Base-by-base conservation (phyloP, 2,888 invertebrate species). In the Pterobdella sp. region DNA sequence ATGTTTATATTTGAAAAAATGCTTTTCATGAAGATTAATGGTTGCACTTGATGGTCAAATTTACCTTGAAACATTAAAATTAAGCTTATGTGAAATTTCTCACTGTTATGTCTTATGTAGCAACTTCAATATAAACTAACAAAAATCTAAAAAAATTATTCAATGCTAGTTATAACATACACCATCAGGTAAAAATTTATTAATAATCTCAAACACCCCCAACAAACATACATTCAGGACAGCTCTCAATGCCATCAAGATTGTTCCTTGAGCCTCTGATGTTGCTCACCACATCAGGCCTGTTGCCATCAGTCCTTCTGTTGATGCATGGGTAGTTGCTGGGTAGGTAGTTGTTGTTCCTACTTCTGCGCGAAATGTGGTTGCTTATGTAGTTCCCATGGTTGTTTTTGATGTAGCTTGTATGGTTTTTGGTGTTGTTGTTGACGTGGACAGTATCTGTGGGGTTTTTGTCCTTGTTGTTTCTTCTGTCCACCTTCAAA, bases 251-350 rank as follows among this genome's bases (percentile, higher is more conserved):
- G 4, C 60, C 60, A 22, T 56, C 60, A 3, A 26, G 14, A n/a
- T n/a, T n/a, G 10, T 26, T 56, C 3, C 60, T 4, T 3, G 60
- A 56, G n/a, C n/a, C n/a, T n/a, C n/a, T n/a, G 3, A 26, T 18
- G 60, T 56, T 56, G 60, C 60, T 56, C n/a, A 56, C 26, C n/a
- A 56, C 60, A 26, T 56, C 60, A 3, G 60, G 60, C 18, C 18
- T 26, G 4, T 56, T n/a, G n/a, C n/a, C n/a, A n/a, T n/a, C n/a
- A n/a, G n/a, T n/a, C n/a, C n/a, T n/a, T n/a, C n/a, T n/a, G n/a
- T n/a, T n/a, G n/a, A n/a, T n/a, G n/a, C n/a, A n/a, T n/a, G n/a
- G n/a, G n/a, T n/a, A n/a, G n/a, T n/a, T n/a, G n/a, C n/a, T n/a
- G n/a, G n/a, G 60, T 56, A 26, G 18, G n/a, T n/a, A 26, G n/a